Percentiles rank a stretch among this genome's conserved stretches.
Conservation (phyloP, 2,113 vertebrate genomes). For the Dendrocopos noguchii region DNA sequence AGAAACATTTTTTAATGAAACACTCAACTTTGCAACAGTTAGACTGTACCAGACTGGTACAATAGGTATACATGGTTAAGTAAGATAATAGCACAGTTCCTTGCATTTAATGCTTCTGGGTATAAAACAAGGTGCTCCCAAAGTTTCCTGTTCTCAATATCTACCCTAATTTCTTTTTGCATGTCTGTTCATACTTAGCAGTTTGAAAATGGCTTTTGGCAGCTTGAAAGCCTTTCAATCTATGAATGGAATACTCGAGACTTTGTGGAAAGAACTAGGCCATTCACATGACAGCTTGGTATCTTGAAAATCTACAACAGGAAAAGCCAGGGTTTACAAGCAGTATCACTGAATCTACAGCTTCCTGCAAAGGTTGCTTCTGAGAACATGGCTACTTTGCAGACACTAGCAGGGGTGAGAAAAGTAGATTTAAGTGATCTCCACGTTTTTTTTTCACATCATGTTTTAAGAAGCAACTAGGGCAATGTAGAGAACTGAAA, state of each 20-base stretch:
- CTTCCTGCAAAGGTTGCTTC: background rate
- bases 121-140: background rate
- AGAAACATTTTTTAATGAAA: background rate
- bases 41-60: background rate
- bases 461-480: background rate
- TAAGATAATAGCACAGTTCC: background rate
- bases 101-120: background rate
- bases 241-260: background rate
- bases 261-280: background rate
- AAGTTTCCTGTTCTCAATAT: background rate
- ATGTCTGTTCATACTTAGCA: background rate
- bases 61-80: background rate
- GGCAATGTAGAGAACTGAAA: background rate
- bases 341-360: background rate
- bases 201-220: background rate
- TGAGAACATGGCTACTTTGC: background rate
- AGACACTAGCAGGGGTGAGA: background rate
- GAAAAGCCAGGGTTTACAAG: background rate
- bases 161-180: background rate
- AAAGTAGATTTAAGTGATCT: background rate
- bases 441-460: background rate
- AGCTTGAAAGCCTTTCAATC: background rate
- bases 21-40: background rate
- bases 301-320: background rate
- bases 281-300: background rate